phyloP scores from a whole-genome alignment of 2,888 invertebrate species.

The Pseudococcus viburni region DNA sequence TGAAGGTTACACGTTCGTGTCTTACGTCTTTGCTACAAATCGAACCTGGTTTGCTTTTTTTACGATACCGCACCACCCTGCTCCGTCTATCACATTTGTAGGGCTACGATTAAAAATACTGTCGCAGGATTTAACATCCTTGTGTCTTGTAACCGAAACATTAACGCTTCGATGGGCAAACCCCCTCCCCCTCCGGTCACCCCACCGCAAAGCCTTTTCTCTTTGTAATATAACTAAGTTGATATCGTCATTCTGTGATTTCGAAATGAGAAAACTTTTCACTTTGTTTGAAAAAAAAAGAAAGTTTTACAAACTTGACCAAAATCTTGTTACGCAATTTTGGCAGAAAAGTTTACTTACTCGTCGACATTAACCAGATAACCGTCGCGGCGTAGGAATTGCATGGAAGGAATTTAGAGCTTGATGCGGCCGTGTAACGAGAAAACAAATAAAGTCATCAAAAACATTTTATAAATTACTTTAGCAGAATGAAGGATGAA shows the following conservation, averaged over 20 bases:
- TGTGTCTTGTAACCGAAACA: not conserved
- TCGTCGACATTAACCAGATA: not conserved
- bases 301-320: constrained; percentile 19
- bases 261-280: constrained; percentile 28
- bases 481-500: not conserved
- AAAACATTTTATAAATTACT: constrained; percentile 14
- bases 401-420: not conserved
- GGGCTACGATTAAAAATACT: not conserved
- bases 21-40: not conserved
- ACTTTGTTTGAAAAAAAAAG: not conserved
- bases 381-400: not conserved
- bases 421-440: not conserved
- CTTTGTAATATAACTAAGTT: not conserved
- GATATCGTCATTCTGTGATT: not conserved
- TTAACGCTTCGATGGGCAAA: constrained; percentile 6
- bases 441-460: not conserved
- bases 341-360: not conserved
- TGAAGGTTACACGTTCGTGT: not conserved
- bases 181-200: not conserved
- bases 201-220: not conserved
- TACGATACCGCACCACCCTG: not conserved
- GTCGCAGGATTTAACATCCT: not conserved
- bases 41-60: not conserved
- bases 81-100: not conserved
- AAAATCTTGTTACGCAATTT: constrained; percentile 1